phyloP scores from a whole-genome alignment of 2,113 vertebrate genomes.

The Chlorocebus sabaeus region DNA sequence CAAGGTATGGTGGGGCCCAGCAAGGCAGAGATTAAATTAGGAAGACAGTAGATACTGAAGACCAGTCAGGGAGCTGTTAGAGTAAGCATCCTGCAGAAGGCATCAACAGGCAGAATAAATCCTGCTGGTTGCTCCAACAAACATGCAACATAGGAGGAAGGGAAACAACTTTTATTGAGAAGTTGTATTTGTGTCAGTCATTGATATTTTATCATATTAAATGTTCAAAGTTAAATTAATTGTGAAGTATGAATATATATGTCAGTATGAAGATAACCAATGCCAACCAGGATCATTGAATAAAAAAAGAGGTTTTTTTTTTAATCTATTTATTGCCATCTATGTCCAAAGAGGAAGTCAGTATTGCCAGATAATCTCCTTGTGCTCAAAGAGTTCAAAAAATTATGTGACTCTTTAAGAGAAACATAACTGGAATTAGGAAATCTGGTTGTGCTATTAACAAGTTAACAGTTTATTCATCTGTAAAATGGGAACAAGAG shows the following conservation, averaged over 20 bases:
- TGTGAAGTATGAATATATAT: neutral
- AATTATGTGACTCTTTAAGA: neutral
- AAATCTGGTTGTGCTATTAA: neutral
- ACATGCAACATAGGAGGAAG: neutral
- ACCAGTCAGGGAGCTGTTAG: accelerated
- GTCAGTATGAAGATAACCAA: neutral
- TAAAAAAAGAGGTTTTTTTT: neutral
- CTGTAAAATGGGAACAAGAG: neutral
- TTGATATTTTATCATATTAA: neutral
- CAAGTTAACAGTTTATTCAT: neutral
- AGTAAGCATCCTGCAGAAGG: neutral
- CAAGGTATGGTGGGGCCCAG: neutral
- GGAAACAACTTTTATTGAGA: neutral
- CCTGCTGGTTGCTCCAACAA: neutral
- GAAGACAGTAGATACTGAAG: neutral
- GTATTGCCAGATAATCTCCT: neutral
- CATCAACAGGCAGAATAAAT: neutral
- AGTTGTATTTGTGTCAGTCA: neutral
- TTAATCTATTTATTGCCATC: neutral
- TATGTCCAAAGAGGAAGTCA: neutral
- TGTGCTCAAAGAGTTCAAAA: neutral
- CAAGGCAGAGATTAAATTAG: neutral
- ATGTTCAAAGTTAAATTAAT: neutral
- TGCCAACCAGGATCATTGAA: neutral
- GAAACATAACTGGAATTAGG: neutral